Conservation (phyloP, 2,113 vertebrate genomes). For the Natator depressus region DNA sequence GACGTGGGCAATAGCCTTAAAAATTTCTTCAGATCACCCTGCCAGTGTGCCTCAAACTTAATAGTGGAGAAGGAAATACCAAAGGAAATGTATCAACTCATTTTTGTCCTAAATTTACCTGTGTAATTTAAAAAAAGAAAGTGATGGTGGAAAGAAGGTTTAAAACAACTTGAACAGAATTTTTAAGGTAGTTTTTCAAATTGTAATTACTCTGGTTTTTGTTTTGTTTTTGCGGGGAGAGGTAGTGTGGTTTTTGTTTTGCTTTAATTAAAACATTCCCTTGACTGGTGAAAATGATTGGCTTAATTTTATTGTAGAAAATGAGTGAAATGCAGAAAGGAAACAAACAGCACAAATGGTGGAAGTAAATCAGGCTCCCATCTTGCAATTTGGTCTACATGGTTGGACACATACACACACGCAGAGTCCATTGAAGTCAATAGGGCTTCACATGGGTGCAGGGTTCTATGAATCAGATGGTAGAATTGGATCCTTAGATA, state of each 20-base stretch:
- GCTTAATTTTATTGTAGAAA: not conserved
- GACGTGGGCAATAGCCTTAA: not conserved
- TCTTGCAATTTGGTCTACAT: not conserved
- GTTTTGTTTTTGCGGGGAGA: not conserved
- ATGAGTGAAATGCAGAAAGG: not conserved
- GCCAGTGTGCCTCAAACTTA: not conserved
- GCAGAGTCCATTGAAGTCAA: not conserved
- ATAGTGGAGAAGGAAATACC: not conserved
- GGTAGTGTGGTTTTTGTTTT: not conserved
- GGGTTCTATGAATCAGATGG: not conserved
- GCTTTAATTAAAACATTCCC: not conserved
- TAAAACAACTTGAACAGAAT: not conserved
- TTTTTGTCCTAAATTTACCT: not conserved
- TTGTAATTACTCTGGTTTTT: not conserved
- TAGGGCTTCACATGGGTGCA: not conserved
- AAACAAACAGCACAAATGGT: not conserved
- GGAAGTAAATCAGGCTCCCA: not conserved
- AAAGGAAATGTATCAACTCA: not conserved
- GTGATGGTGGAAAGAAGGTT: not conserved
- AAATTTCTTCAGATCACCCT: not conserved
- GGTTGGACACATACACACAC: not conserved
- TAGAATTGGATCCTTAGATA: fast-evolving
- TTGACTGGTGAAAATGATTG: not conserved
- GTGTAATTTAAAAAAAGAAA: not conserved
- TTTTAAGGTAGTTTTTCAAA: not conserved